phyloP scores from a whole-genome alignment of 2,113 vertebrate species.

The Arvicanthis niloticus region DNA sequence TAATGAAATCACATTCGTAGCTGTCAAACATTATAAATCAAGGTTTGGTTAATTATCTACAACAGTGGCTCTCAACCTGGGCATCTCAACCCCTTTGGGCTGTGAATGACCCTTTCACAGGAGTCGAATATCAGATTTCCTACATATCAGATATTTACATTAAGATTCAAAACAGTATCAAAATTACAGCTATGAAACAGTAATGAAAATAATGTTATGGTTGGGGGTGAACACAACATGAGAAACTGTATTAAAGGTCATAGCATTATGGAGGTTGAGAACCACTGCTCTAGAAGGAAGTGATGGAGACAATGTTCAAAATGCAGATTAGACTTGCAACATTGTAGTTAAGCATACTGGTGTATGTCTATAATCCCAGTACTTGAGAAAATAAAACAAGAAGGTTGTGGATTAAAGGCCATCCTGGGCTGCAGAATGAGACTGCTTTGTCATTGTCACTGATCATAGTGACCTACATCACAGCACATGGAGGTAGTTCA shows the following conservation, averaged over 20 bases:
- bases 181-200: not conserved
- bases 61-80: not conserved
- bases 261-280: not conserved
- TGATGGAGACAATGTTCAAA: not conserved
- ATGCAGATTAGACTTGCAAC: not conserved
- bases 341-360: not conserved
- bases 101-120: not conserved
- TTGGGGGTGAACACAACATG: not conserved
- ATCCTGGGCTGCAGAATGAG: not conserved
- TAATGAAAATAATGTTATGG: not conserved
- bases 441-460: not conserved
- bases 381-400: not conserved
- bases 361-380: not conserved
- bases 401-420: not conserved
- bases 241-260: not conserved
- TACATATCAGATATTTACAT: not conserved
- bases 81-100: not conserved
- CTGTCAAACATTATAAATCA: slow-evolving; percentile 42
- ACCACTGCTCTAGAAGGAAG: not conserved
- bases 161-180: not conserved
- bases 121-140: not conserved
- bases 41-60: not conserved
- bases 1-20: slow-evolving; percentile 21
- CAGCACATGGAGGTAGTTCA: not conserved
- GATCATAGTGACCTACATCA: not conserved